Conservation (phyloP, 2,113 vertebrate genomes). For the Zapus hudsonius region DNA sequence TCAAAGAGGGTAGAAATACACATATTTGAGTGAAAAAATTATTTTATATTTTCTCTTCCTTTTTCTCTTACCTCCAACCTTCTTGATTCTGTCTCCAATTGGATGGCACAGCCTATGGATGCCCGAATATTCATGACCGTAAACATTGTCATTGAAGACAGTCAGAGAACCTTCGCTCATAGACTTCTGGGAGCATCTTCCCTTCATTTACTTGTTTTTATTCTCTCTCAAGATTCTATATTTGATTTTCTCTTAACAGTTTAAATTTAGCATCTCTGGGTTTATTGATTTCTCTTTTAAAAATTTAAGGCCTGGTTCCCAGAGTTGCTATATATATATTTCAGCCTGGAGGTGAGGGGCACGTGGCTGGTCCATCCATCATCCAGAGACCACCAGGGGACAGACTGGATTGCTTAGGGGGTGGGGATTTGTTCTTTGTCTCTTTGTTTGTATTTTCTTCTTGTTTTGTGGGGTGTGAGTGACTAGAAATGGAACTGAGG, state of each 20-base stretch:
- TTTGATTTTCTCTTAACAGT: conserved; percentile 56
- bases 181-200: neutral
- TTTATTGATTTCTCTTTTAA: conserved; percentile 31
- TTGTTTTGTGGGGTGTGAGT: too few relatives aligned
- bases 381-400: neutral
- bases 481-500: neutral
- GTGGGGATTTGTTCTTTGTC: too few relatives aligned
- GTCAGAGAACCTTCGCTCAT: neutral
- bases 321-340: conserved; percentile 25
- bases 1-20: too few relatives aligned
- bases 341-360: neutral
- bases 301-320: conserved; percentile 12
- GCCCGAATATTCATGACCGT: neutral
- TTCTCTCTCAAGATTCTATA: conserved; percentile 45
- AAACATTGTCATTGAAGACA: neutral
- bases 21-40: too few relatives aligned
- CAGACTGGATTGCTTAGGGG: neutral
- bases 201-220: conserved; percentile 51
- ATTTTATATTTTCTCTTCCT: too few relatives aligned
- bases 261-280: conserved; percentile 59
- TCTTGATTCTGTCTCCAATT: neutral
- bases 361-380: neutral
- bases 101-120: neutral
- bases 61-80: neutral
- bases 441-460: too few relatives aligned